These are phyloP conservation scores for Danaus chrysippus DNA, from an alignment of 2,888 invertebrate genomes.

Conservation along the genomic window DNA sequence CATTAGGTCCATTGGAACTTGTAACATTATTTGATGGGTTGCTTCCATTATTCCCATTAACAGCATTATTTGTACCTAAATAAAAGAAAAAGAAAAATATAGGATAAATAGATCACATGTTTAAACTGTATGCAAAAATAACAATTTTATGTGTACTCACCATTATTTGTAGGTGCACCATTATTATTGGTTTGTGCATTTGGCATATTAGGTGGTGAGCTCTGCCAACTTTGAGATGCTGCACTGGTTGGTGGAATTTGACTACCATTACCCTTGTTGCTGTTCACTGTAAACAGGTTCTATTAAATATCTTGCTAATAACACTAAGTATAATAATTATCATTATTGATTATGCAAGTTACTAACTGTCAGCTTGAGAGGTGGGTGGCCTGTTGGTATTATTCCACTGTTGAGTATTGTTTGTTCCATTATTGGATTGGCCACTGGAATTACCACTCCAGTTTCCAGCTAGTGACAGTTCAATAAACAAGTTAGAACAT, in stretches of 20 bases:
- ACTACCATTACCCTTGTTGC: conserved; percentile 71
- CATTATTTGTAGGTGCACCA: conserved; percentile 68
- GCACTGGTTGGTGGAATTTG: conserved; percentile 68
- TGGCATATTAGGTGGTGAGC: conserved; percentile 69
- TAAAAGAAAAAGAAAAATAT: conserved; percentile 8
- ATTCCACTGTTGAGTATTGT: conserved; percentile 76
- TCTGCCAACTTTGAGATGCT: conserved; percentile 68
- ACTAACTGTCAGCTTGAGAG: conserved; percentile 75
- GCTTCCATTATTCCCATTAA: conserved; percentile 65
- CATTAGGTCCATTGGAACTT: conserved; percentile 59
- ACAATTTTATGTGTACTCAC: conserved; percentile 38
- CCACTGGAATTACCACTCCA: conserved; percentile 72
- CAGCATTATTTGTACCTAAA: conserved; percentile 62
- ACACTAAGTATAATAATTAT: conserved; percentile 9
- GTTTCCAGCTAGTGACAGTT: conserved; percentile 60
- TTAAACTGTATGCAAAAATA: neutral
- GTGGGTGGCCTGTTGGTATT: conserved; percentile 74
- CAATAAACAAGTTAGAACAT: neutral
- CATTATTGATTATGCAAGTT: conserved; percentile 12
- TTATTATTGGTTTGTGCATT: conserved; percentile 72
- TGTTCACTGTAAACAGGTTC: conserved; percentile 58
- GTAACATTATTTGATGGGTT: conserved; percentile 64
- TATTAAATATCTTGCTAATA: conserved; percentile 4
- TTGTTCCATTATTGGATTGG: conserved; percentile 66
- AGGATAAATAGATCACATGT: neutral